These are phyloP conservation scores for Arge pagana DNA, from an alignment of 2,888 invertebrate genomes.

Conservation along the genomic window DNA sequence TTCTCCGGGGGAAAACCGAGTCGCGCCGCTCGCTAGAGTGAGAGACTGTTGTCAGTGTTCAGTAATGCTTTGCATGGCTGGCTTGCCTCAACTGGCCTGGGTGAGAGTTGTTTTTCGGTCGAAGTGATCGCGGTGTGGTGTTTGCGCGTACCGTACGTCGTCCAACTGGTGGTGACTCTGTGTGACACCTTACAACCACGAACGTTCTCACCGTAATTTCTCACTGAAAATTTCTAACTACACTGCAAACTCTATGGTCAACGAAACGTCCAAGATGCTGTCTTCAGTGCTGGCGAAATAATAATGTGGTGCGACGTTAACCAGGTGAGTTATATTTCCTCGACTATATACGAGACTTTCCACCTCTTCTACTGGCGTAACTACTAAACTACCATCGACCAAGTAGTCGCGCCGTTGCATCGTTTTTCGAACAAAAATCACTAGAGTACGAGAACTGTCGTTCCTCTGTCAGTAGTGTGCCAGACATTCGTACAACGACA, in stretches of 20 bases:
- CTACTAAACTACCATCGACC: too few relatives aligned
- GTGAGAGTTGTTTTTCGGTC: conserved; percentile 45
- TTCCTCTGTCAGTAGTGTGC: too few relatives aligned
- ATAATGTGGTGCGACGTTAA: conserved; percentile 58
- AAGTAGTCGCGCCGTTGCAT: too few relatives aligned
- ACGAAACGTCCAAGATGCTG: conserved; percentile 55
- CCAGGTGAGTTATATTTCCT: conserved; percentile 59
- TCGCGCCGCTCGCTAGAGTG: conserved; percentile 26
- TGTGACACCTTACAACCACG: conserved; percentile 19
- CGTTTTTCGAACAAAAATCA: too few relatives aligned
- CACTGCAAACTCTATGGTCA: conserved; percentile 45
- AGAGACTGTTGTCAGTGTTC: conserved; percentile 54
- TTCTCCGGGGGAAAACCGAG: conserved; percentile 51
- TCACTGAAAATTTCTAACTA: conserved; percentile 29
- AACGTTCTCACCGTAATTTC: conserved; percentile 26
- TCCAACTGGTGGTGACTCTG: too few relatives aligned
- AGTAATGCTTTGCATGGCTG: conserved; percentile 58
- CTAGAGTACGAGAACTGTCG: too few relatives aligned
- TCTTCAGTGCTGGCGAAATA: conserved; percentile 55
- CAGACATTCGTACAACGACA: too few relatives aligned
- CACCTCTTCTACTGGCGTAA: too few relatives aligned
- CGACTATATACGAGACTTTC: too few relatives aligned
- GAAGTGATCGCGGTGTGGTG: conserved; percentile 48
- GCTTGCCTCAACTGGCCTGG: conserved; percentile 45
- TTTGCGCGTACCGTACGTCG: conserved; percentile 28